Evolutionary conservation across 37 sponge, comb jelly and placozoan genomes (phyloP), one percentile per base, ranked within the genome.

Genomic region (Mnemiopsis leidyi): DNA sequence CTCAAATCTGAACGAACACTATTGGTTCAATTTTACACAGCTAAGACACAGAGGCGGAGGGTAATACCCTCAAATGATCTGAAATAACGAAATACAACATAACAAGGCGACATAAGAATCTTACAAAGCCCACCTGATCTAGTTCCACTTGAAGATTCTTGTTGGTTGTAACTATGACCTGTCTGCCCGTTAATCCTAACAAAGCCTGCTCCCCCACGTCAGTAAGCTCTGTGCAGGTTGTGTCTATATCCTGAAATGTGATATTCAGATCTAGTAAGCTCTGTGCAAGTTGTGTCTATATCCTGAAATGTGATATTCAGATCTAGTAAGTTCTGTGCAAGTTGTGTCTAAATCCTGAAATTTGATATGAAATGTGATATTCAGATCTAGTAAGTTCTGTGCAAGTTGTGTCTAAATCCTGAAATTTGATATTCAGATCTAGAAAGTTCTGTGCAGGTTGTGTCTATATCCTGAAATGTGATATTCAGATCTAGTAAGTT

Each of bases 151-250:
- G 90, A 20, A 85, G 35, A 29, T 85, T 85, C 48, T 85, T 85
- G 90, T 85, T 85, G 90, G 90, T 40, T 23, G 90, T 85, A 18
- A 85, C 90, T n/a, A 85, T 85, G 26, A 85, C 90, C 39, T 85
- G 38, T 29, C 61, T 28, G 21, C 90, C 90, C 1, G 90, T 85
- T 26, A 85, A 25, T 23, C 90, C 90, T 1, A 85, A 37, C 23
- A 85, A 25, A n/a, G 90, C 90, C n/a, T 85, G 90, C 23, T 85
- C 90, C 25, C 90, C 90, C 9, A 29, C 48, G 3, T 40, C 90
- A 1, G 39, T 39, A 7, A 85, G 26, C 61, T 85, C 90, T 25
- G 40, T 40, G 29, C 90, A 85, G 39, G 90, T 85, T 26, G 90
- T 85, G 23, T 85, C 90, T 7, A 85, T 38, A 23, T 85, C 90